phyloP scores from a whole-genome alignment of 2,888 invertebrate species.

The Tachina fera region DNA sequence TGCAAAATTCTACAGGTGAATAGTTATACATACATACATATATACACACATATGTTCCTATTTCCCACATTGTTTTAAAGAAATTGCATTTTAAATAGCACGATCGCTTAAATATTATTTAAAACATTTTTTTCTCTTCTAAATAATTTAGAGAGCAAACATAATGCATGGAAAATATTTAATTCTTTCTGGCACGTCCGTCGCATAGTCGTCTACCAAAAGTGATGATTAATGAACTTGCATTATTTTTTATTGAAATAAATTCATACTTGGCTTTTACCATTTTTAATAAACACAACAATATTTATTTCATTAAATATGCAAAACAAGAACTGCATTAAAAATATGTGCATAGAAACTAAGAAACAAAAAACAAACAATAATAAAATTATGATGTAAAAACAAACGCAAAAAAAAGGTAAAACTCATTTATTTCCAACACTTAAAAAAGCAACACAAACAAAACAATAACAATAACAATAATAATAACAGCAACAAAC shows the following conservation, averaged over 20 bases:
- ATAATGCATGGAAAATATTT: not conserved
- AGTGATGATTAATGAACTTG: conserved; percentile 34
- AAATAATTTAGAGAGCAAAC: not conserved
- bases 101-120: not conserved
- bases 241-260: conserved; percentile 7
- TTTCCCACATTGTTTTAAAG: not conserved
- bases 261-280: conserved; percentile 29
- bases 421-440: conserved; percentile 5
- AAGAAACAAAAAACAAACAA: not conserved
- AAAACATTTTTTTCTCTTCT: not conserved
- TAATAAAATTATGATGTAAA: conserved; percentile 37
- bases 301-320: conserved; percentile 23
- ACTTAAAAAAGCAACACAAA: not conserved
- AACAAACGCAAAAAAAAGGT: conserved; percentile 10
- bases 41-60: too few relatives aligned
- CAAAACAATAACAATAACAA: not conserved
- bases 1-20: not conserved
- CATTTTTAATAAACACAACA: conserved; percentile 21
- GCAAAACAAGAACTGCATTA: conserved; percentile 9
- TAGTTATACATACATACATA: not conserved
- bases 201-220: not conserved
- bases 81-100: not conserved
- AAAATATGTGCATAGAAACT: not conserved
- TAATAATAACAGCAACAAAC: not conserved
- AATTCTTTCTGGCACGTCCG: not conserved